Evolutionary conservation across 2,888 invertebrate species (phyloP), one percentile per base, ranked within the genome.

Genomic region (Cerastoderma edule): DNA sequence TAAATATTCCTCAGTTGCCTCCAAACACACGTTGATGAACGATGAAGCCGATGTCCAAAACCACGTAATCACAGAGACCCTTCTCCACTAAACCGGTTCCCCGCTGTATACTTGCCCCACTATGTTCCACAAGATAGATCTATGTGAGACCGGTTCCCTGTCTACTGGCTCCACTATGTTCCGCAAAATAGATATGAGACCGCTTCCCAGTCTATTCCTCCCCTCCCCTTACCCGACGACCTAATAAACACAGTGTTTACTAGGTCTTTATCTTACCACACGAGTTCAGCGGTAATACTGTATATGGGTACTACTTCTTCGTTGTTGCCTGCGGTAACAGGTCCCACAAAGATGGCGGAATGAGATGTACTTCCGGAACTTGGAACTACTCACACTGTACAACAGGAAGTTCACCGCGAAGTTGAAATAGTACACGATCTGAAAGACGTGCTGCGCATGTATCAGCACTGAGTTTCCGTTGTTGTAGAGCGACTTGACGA

Each of bases 341-440:
- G 60, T 60, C 39, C 60, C 60, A 46, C 78, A 74, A n/a, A 78
- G 28, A 50, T 68, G 60, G 33, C 44, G 64, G 56, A 44, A 72
- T 22, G 66, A 53, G n/a, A 76, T 46, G 60, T 76, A 74, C 24
- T 85, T 72, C 32, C 88, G 67, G 70, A 88, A 88, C 69, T 80
- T 85, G 24, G 80, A 74, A 70, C 85, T 87, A 22, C 85, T 86
- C 24, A 81, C 74, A 30, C 85, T 83, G 57, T 87, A 89, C 8
- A 89, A 74, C 22, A 87, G 72, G 63, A 89, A 86, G 67, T 89
- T 86, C 19, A 87, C 84, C 8, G 85, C 85, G 53, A 86, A 89
- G 63, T 86, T 88, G 35, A 85, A 69, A 71, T 86, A 86, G 68
- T 89, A 88, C 19, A 87, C 67, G 48, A 87, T 83, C 69, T 87